Evolutionary conservation across 2,113 vertebrate species (phyloP), one percentile per base, ranked within the genome.

Genomic region (Spermophilus dauricus): DNA sequence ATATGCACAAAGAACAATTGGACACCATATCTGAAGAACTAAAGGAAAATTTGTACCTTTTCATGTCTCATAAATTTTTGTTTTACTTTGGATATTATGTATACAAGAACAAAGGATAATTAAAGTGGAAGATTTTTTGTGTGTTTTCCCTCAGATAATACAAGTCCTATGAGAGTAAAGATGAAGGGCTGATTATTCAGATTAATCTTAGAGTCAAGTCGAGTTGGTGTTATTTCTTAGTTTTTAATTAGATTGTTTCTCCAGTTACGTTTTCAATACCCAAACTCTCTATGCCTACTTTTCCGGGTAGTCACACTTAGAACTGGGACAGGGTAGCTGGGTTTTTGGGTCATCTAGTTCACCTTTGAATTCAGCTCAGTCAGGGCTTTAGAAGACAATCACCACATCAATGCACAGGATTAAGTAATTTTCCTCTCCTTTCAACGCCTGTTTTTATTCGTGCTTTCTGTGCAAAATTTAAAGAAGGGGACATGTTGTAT

Each of bases 1-100:
- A 69, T 24, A 82, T 76, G 3, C n/a, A 86, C 30, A 76, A 86
- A 97, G 24, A 89, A 89, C 39, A 81, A 94, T 88, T 58, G 16
- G 26, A 80, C 61, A 73, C 16, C 1, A 17, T 67, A 61, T 73
- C 26, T 75, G 48, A 85, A 92, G 37, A 61, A 73, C 2, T 77
- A 14, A 78, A 22, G 7, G 34, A 16, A 72, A 82, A 76, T 72
- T 30, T 58, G 32, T n/a, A 53, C 7, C 39, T 39, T 77, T 72
- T 37, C 18, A 34, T 65, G 11, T 73, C 22, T 86, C 17, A 67
- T 51, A 42, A n/a, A 11, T 75, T 83, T 95, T 83, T 58, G 37
- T 86, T 37, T 58, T 63, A 91, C 4, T 81, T 53, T 30, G 82
- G 24, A 67, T 53, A 42, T 18, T 42, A n/a, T 76, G 28, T 39